A percentile compares a stretch with the other conserved stretches of the same genome.
phyloP scores from a whole-genome alignment of 2,888 invertebrate species.

The Podotricha telesiphe region DNA sequence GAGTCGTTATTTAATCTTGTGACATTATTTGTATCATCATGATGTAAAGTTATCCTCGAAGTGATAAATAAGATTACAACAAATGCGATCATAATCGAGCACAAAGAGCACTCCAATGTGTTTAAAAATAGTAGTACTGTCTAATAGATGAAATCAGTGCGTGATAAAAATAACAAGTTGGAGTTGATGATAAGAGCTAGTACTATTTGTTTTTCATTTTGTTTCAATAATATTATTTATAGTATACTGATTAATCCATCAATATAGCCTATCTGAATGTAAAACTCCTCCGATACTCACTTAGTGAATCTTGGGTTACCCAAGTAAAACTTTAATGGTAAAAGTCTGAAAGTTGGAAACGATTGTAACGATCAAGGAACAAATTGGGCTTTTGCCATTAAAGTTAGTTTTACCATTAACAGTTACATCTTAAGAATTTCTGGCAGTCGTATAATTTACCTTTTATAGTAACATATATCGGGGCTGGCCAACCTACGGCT shows the following conservation, averaged over 20 bases:
- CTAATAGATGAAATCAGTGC: slow-evolving; percentile 7
- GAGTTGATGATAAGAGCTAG: neutral
- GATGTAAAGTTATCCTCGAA: neutral
- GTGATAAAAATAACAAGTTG: slow-evolving; percentile 11
- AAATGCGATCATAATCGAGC: slow-evolving; percentile 10
- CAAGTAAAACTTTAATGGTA: no score
- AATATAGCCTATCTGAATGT: no score
- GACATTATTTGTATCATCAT: neutral
- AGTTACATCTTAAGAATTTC: no score
- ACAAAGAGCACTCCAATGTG: neutral
- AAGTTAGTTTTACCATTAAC: no score
- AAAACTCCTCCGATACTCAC: no score
- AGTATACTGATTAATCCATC: neutral
- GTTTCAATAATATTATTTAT: neutral
- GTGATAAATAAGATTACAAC: slow-evolving; percentile 7
- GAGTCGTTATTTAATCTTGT: neutral
- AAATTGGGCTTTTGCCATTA: no score
- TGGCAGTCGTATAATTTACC: no score
- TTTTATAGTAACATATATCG: no score
- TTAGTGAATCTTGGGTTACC: no score
- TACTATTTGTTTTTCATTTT: neutral
- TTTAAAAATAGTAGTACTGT: neutral
- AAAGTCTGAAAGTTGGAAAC: no score
- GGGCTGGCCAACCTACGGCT: no score
- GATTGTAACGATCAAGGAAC: no score